Evolutionary conservation across 1,140 invertebrate genomes (phyloP).

Genomic region (Zaprionus vittiger): DNA sequence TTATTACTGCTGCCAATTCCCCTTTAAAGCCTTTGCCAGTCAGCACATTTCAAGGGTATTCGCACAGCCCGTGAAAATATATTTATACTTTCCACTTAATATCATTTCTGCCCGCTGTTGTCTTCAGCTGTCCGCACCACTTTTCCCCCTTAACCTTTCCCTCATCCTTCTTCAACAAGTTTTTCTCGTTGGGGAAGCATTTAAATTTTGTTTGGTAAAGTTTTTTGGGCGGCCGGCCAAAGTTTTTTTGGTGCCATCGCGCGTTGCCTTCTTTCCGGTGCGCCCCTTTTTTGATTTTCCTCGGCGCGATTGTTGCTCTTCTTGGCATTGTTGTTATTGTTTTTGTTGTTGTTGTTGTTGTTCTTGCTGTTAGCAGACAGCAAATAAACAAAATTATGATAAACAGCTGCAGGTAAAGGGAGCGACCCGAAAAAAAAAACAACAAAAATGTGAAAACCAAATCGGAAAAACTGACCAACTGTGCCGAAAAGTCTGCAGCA

Average conservation of each 20-base stretch:
- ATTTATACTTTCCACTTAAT: slow-evolving; percentile 17
- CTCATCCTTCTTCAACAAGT: slow-evolving; percentile 37
- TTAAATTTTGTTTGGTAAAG: slow-evolving; percentile 69
- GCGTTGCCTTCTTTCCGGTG: slow-evolving; percentile 55
- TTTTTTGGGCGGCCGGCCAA: slow-evolving; percentile 38
- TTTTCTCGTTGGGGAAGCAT: slow-evolving; percentile 39
- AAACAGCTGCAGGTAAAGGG: slow-evolving; percentile 81
- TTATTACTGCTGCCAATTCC: too few species aligned
- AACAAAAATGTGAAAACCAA: slow-evolving; percentile 36
- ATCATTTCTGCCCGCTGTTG: slow-evolving; percentile 37
- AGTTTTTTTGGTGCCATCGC: slow-evolving; percentile 23
- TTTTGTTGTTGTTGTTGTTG: slow-evolving; percentile 65
- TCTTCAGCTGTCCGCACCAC: slow-evolving; percentile 5
- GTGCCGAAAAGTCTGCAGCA: slow-evolving; percentile 29
- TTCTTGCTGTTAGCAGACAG: slow-evolving; percentile 73
- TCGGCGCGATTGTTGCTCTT: slow-evolving; percentile 48
- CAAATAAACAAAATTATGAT: slow-evolving; percentile 83
- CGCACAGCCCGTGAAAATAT: not conserved
- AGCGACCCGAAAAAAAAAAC: slow-evolving; percentile 43
- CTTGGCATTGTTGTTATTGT: slow-evolving; percentile 60
- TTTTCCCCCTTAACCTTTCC: not conserved
- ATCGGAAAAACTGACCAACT: slow-evolving; percentile 64
- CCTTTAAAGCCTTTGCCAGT: too few species aligned
- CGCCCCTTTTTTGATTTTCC: slow-evolving; percentile 59
- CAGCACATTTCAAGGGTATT: slow-evolving; percentile 36